Conservation (phyloP, 2,113 vertebrate genomes). For the Tyto alba region DNA sequence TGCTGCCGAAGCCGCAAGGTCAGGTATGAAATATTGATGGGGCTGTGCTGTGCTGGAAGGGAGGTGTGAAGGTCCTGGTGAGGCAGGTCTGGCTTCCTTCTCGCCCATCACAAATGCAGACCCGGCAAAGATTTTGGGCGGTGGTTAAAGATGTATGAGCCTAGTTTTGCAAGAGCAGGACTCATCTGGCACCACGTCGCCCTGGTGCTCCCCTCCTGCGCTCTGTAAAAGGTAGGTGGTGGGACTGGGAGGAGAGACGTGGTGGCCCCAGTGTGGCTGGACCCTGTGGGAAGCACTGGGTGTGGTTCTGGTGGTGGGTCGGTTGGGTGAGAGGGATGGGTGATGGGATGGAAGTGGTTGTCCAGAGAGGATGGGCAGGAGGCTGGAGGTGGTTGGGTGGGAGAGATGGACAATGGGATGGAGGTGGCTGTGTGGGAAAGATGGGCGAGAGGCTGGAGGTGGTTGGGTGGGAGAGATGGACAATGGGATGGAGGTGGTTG, state of each 20-base stretch:
- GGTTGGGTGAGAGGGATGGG: neutral
- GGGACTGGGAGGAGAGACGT: neutral
- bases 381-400: neutral
- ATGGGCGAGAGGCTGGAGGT: neutral
- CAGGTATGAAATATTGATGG: slow-evolving; percentile 36
- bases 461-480: no score
- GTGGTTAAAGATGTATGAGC: neutral
- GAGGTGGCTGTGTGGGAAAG: neutral
- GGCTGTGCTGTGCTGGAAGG: neutral
- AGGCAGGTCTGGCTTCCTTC: neutral
- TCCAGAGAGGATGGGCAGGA: neutral
- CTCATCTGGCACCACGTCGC: neutral
- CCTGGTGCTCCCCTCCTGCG: neutral
- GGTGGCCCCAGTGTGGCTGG: neutral
- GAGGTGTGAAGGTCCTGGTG: neutral
- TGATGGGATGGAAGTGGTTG: neutral
- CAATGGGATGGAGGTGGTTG: neutral
- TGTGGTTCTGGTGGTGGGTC: neutral
- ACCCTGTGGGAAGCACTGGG: neutral
- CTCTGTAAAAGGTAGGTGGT: neutral
- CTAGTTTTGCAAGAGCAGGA: neutral
- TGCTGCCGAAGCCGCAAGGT: neutral
- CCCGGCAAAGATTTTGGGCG: neutral
- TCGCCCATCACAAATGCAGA: neutral
- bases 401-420: rapidly evolving